Percentiles rank a stretch among this genome's conserved stretches.
These are phyloP conservation scores for Agraylea sexmaculata DNA, from an alignment of 1,140 invertebrate genomes.

Conservation along the genomic window DNA sequence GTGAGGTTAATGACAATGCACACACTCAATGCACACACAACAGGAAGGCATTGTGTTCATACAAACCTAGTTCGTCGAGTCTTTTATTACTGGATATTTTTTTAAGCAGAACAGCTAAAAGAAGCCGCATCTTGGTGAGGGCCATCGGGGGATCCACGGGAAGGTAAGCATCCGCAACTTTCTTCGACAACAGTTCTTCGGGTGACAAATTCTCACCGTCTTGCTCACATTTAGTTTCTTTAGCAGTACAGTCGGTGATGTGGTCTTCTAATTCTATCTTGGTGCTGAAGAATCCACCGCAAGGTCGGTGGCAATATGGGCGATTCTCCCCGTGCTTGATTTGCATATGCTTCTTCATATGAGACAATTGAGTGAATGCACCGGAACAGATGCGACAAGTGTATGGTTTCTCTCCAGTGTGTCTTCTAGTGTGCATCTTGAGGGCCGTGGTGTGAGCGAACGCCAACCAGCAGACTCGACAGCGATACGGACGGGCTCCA, in stretches of 20 bases:
- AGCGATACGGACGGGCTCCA: constrained; percentile 70
- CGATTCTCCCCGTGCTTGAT: constrained; percentile 65
- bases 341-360: constrained; percentile 71
- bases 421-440: constrained; percentile 60
- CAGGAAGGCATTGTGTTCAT: constrained; percentile 15
- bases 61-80: constrained; percentile 61
- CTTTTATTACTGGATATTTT: constrained; percentile 68
- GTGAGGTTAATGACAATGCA: no score
- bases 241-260: constrained; percentile 36
- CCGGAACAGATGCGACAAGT: constrained; percentile 55
- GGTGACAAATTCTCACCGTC: constrained; percentile 21
- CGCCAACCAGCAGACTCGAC: constrained; percentile 63
- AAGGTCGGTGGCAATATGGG: constrained; percentile 57
- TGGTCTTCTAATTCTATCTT: constrained; percentile 60
- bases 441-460: constrained; percentile 77
- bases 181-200: constrained; percentile 27
- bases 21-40: constrained; percentile 14
- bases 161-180: constrained; percentile 26
- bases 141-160: constrained; percentile 44
- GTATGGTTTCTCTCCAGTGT: constrained; percentile 70
- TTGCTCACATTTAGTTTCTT: constrained; percentile 15
- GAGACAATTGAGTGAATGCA: constrained; percentile 66
- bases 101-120: constrained; percentile 65
- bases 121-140: constrained; percentile 61
- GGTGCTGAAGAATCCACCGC: constrained; percentile 61